Percentiles rank a stretch among this genome's conserved stretches.
These are phyloP conservation scores for Stichodactyla helianthus DNA, from an alignment of 64 coral and sea anemone species.

Conservation along the genomic window DNA sequence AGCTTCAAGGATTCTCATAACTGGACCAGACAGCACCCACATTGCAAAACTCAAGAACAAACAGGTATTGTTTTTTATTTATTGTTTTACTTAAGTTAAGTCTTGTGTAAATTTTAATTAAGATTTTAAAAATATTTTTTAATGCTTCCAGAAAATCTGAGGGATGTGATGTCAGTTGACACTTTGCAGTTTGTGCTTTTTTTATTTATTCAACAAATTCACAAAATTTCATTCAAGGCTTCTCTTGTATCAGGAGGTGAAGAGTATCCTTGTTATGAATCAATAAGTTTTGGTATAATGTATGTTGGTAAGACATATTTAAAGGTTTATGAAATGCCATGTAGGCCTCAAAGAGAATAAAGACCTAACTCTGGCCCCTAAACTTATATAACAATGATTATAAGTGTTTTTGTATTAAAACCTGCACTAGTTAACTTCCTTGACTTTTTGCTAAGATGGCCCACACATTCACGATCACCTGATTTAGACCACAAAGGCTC, in stretches of 20 bases:
- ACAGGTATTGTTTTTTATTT: slow-evolving; percentile 40
- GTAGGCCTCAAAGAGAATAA: too few species aligned
- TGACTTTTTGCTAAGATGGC: slow-evolving; percentile 60
- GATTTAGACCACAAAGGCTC: slow-evolving; percentile 92
- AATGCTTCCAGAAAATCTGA: slow-evolving; percentile 65
- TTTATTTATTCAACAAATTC: slow-evolving; percentile 96
- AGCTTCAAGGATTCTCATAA: slow-evolving; percentile 70
- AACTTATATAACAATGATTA: not conserved
- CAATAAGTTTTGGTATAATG: too few species aligned
- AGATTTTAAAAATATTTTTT: not conserved
- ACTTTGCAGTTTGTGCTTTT: slow-evolving; percentile 89
- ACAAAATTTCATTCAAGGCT: slow-evolving; percentile 95
- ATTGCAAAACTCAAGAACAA: slow-evolving; percentile 58
- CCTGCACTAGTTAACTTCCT: not conserved
- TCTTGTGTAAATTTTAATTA: not conserved
- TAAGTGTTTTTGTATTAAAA: not conserved
- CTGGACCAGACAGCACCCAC: slow-evolving; percentile 61
- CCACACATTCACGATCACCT: slow-evolving; percentile 88
- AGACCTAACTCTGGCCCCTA: too few species aligned
- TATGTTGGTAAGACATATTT: not conserved
- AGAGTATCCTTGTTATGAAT: slow-evolving; percentile 76
- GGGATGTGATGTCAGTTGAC: slow-evolving; percentile 62
- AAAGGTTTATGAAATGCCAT: not conserved
- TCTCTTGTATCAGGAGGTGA: slow-evolving; percentile 84
- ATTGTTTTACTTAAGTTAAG: not conserved